These are phyloP conservation scores for Proteles cristata DNA, from an alignment of 2,113 vertebrate genomes.

Conservation along the genomic window DNA sequence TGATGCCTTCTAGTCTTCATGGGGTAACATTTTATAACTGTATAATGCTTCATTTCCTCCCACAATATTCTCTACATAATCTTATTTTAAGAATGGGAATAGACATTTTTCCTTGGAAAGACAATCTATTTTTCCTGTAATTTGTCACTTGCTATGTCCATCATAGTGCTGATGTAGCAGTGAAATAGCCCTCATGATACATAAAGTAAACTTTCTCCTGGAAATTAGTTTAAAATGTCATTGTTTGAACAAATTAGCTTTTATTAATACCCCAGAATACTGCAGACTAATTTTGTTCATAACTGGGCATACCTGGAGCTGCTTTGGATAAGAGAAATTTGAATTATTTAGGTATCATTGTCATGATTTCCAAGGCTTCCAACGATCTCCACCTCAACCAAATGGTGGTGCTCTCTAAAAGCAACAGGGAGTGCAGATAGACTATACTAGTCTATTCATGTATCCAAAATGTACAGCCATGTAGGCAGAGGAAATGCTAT, in stretches of 20 bases:
- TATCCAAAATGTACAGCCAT: neutral
- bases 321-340: neutral
- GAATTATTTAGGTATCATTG: neutral
- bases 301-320: neutral
- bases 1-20: neutral
- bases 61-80: conserved; percentile 21
- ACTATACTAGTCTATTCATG: neutral
- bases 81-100: conserved; percentile 20
- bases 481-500: neutral
- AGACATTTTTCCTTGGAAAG: neutral
- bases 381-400: neutral
- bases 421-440: neutral
- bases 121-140: conserved; percentile 26
- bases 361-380: neutral
- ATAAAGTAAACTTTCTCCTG: neutral
- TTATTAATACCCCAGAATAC: neutral
- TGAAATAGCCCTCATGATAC: neutral
- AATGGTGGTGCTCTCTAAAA: neutral
- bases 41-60: conserved; percentile 33
- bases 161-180: neutral
- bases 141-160: conserved; percentile 16
- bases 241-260: conserved; percentile 1
- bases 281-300: neutral
- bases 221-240: neutral
- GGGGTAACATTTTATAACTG: neutral